Evolutionary conservation across 2,113 vertebrate genomes (phyloP), one percentile per base, ranked within the genome.

Genomic region (Dromas ardeola): DNA sequence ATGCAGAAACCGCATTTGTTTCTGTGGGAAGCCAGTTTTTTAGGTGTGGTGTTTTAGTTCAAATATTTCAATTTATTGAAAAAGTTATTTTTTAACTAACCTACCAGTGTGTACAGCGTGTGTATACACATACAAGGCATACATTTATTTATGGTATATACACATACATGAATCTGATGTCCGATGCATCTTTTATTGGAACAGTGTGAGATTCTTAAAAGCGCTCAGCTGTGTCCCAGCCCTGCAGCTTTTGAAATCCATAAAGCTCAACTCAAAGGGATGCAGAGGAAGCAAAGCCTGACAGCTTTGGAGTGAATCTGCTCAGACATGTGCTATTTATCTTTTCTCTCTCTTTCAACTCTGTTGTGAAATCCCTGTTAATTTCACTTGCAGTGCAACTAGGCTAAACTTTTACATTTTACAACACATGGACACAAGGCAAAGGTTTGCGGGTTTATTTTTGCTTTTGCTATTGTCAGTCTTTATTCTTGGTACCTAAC

Each of bases 391-490:
- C 23, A 59, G 50, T 52, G 26, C 69, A 63, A 13, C 53, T 69
- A 23, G 32, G 23, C 36, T 78, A 4, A 83, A 59, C 45, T 78
- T 47, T 7, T 15, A 34, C 29, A 3, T 56, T 88, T 66, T 83
- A 29, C 15, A n/a, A 6, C 30, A 13, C 2, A 0, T 4, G 49
- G 78, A 17, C 32, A 8, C 38, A 45, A 30, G n/a, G 59, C 47
- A 19, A 47, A 47, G 42, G 45, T 50, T 23, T 22, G 27, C 4
- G 4, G 38, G 34, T 26, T 72, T 77, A 22, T 45, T 95, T 63
- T 91, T 3, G 5, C 43, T 80, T 77, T 63, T 90, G 20, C 49
- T 78, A 4, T 2, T 49, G 50, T 62, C 50, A 66, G 20, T 50
- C 67, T 93, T 70, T 79, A 42, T 70, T 92, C 66, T 81, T 10